Base-by-base conservation (phyloP, 2,888 invertebrate species). In the Idaea dimidiata region DNA sequence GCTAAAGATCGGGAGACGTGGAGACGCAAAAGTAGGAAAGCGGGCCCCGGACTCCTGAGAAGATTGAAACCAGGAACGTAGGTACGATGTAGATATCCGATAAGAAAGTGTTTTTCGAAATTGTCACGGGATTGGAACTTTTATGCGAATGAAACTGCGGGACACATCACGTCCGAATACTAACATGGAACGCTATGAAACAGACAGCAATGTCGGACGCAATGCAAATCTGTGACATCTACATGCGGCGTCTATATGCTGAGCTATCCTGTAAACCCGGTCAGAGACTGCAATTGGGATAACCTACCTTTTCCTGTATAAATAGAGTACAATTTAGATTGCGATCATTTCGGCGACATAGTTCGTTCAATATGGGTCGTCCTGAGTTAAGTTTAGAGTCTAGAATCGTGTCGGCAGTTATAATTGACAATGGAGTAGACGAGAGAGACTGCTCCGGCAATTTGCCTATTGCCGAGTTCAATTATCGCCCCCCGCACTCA, bases 401-500 rank as follows among this genome's bases (percentile, higher is more conserved):
- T 63, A 71, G 72, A 78, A 72, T 85, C 61, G 68, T 57, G 64
- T 71, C 66, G 64, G 57, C 60, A 57, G 57, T 63, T 56, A 55
- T 57, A 59, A 69, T 68, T 63, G 71, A 75, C 74, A 76, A 76
- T 78, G 73, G 79, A 76, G 76, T 77, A 77, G 78, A 78, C 81
- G 75, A 80, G 79, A 83, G 78, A 81, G 84, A 80, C 83, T 76
- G 76, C 82, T 77, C 79, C 81, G 82, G 83, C 92, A 91, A 91
- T 91, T 91, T 91, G 88, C 91, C 89, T 90, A 91, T 92, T 91
- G 90, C 83, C 78, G 88, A 82, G 84, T 84, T 84, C 89, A 91
- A 91, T 92, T 91, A 91, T 91, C 90, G 89, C 92, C 91, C 92
- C 88, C 91, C 87, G 89, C 90, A 84, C 88, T 88, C 83, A 89